These are phyloP conservation scores for Cephus rjabovi DNA, from an alignment of 2,888 invertebrate genomes.

Conservation along the genomic window DNA sequence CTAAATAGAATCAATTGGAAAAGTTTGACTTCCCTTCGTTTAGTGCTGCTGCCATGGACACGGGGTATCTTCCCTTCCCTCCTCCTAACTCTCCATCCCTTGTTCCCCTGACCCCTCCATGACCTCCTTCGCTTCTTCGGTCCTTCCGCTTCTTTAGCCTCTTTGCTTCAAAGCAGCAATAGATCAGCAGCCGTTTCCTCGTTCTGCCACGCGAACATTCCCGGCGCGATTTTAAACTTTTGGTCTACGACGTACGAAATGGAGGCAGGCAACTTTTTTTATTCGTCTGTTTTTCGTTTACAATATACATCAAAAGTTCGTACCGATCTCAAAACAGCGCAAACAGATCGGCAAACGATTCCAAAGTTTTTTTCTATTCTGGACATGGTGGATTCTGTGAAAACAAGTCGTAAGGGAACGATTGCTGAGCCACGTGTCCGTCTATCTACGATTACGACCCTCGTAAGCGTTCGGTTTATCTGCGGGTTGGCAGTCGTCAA, in stretches of 20 bases:
- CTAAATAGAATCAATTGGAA: conserved; percentile 58
- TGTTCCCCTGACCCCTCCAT: neutral
- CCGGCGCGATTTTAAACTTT: neutral
- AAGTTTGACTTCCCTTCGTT: conserved; percentile 51
- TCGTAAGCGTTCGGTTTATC: conserved; percentile 34
- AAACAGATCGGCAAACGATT: neutral
- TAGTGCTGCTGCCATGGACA: conserved; percentile 28
- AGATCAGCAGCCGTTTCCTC: conserved; percentile 42
- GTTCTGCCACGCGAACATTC: neutral
- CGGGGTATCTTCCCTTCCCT: conserved; percentile 19
- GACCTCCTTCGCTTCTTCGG: conserved; percentile 18
- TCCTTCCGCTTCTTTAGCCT: conserved; percentile 25
- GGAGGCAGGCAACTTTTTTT: neutral
- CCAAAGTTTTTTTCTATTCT: neutral
- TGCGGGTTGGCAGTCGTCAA: conserved; percentile 34
- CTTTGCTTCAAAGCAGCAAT: conserved; percentile 42
- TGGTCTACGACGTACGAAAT: neutral
- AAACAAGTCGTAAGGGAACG: conserved; percentile 37
- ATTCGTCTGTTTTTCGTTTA: neutral
- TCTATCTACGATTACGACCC: conserved; percentile 31
- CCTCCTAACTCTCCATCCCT: neutral
- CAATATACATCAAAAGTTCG: neutral
- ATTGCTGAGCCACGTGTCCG: conserved; percentile 21
- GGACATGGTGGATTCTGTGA: conserved; percentile 29
- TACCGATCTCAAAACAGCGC: neutral